A percentile compares a stretch with the other conserved stretches of the same genome.
phyloP scores from a whole-genome alignment of 2,888 invertebrate species.

The Nemotelus nigrinus region DNA sequence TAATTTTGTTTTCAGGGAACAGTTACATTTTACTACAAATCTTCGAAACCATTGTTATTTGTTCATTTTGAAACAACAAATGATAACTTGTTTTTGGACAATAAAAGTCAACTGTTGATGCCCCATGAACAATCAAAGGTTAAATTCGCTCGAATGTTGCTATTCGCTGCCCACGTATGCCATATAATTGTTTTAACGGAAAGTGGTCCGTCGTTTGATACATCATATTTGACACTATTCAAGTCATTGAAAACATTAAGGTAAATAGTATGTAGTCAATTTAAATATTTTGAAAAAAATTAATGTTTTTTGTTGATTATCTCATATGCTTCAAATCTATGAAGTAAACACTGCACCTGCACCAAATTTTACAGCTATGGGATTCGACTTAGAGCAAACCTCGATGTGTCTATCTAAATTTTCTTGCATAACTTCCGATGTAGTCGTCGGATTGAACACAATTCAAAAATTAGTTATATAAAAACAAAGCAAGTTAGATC shows the following conservation, averaged over 20 bases:
- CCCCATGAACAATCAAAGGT: slow-evolving; percentile 60
- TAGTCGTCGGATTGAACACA: no score
- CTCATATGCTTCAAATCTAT: no score
- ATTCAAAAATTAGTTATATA: no score
- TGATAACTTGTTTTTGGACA: slow-evolving; percentile 60
- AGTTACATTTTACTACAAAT: slow-evolving; percentile 71
- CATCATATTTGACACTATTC: slow-evolving; percentile 81
- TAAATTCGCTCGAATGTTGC: slow-evolving; percentile 73
- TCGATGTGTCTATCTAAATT: no score
- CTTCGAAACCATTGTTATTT: slow-evolving; percentile 66
- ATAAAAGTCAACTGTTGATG: slow-evolving; percentile 60
- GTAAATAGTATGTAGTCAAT: slow-evolving; percentile 63
- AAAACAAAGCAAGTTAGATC: no score
- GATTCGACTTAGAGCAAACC: no score
- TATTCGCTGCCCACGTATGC: slow-evolving; percentile 81
- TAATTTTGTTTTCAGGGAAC: slow-evolving; percentile 64
- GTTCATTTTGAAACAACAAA: slow-evolving; percentile 67
- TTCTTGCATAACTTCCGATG: no score
- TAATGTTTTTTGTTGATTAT: slow-evolving; percentile 34
- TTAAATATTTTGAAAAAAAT: slow-evolving; percentile 11
- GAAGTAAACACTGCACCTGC: background rate
- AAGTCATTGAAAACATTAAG: slow-evolving; percentile 82
- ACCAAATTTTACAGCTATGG: no score
- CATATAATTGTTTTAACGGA: slow-evolving; percentile 75
- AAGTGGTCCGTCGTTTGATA: slow-evolving; percentile 73